Conservation (phyloP, 64 coral and sea anemone genomes). For the Exaiptasia diaphana region DNA sequence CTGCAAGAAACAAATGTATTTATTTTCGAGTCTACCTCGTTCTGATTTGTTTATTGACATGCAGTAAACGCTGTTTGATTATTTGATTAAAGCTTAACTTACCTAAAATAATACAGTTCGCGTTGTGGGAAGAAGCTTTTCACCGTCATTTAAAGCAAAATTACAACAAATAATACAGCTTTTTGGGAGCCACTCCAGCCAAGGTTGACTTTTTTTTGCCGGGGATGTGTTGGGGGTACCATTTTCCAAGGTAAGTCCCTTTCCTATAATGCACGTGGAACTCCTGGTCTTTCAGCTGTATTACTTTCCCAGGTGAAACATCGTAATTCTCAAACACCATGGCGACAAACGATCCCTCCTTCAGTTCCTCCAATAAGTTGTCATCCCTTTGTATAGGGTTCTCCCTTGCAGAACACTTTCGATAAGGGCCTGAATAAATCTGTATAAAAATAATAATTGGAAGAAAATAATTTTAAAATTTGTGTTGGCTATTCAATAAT, state of each 20-base stretch:
- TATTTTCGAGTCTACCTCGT: too few relatives aligned
- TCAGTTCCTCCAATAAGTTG: slow-evolving; percentile 18
- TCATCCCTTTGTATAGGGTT: neutral
- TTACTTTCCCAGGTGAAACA: slow-evolving; percentile 13
- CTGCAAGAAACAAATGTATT: too few relatives aligned
- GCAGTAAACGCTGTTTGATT: too few relatives aligned
- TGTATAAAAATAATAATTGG: neutral
- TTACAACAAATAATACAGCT: slow-evolving; percentile 9
- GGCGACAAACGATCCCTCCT: slow-evolving; percentile 29
- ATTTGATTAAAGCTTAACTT: too few relatives aligned
- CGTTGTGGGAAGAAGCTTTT: slow-evolving; percentile 17
- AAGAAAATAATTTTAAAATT: too few relatives aligned
- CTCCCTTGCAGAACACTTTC: neutral
- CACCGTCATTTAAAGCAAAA: neutral
- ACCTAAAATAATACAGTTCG: too few relatives aligned
- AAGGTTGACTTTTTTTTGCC: neutral
- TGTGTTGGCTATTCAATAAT: too few relatives aligned
- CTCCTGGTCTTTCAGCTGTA: neutral
- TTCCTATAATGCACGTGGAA: slow-evolving; percentile 34
- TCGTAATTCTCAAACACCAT: slow-evolving; percentile 28
- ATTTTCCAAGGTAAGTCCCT: slow-evolving; percentile 23
- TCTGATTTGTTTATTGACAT: too few relatives aligned
- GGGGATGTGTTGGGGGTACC: neutral
- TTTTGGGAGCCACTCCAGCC: slow-evolving; percentile 11
- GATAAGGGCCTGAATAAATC: neutral